A percentile compares a stretch with the other conserved stretches of the same genome.
phyloP scores from a whole-genome alignment of 2,113 vertebrate genomes.

The Eidolon helvum region DNA sequence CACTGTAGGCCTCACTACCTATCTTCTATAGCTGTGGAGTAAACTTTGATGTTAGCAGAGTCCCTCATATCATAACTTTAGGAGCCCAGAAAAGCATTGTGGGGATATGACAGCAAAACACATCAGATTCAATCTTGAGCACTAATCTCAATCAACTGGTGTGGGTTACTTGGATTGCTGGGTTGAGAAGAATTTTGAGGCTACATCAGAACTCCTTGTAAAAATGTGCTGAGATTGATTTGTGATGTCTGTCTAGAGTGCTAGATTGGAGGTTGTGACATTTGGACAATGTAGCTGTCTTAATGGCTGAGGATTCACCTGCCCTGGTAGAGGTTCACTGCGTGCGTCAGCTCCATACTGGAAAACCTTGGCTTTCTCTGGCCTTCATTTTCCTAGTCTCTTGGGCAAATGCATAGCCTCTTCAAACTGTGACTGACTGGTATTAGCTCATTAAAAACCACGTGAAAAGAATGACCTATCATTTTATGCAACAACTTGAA shows the following conservation, averaged over 20 bases:
- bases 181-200: constrained; percentile 13
- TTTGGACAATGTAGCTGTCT: background rate
- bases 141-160: background rate
- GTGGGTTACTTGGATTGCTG: background rate
- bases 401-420: background rate
- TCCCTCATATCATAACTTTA: background rate
- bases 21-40: background rate
- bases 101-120: background rate
- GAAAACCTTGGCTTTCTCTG: background rate
- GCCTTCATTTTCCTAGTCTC: background rate
- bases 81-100: background rate
- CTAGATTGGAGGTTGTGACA: background rate
- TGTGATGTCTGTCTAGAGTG: background rate
- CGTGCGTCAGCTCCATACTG: background rate
- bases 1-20: background rate
- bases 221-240: background rate
- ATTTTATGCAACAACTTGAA: background rate
- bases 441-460: background rate
- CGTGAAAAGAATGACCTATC: background rate
- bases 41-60: background rate
- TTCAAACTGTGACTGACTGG: background rate
- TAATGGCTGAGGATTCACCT: background rate
- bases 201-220: background rate
- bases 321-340: background rate
- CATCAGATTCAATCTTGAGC: background rate